Evolutionary conservation across 2,888 invertebrate genomes (phyloP).

Genomic region (Epinotia brunnichana): DNA sequence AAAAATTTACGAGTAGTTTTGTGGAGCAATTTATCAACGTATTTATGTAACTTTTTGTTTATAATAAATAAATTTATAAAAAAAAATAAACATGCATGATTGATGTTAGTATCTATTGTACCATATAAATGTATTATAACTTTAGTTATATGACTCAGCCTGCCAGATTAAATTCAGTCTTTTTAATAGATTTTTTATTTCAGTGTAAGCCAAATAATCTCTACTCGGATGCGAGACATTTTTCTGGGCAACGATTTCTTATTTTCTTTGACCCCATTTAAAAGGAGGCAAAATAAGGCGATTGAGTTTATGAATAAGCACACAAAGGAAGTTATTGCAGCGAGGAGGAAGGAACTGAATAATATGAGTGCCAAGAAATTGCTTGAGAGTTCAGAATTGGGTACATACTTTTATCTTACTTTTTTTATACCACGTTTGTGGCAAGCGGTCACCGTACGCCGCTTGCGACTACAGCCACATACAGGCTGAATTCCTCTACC

Average conservation of each 20-base stretch:
- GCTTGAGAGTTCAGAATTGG: slow-evolving; percentile 56
- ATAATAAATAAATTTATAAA: too few relatives aligned
- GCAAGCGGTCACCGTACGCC: too few relatives aligned
- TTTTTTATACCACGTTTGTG: too few relatives aligned
- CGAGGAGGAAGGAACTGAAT: slow-evolving; percentile 65
- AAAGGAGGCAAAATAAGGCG: slow-evolving; percentile 80
- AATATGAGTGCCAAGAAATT: slow-evolving; percentile 58
- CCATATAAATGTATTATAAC: too few relatives aligned
- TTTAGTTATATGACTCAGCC: too few relatives aligned
- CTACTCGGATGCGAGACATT: slow-evolving; percentile 67
- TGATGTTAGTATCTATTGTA: too few relatives aligned
- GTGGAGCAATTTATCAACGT: too few relatives aligned
- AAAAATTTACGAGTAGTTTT: too few relatives aligned
- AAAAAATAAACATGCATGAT: too few relatives aligned
- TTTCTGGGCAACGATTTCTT: slow-evolving; percentile 61
- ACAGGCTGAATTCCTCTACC: too few relatives aligned
- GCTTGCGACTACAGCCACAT: too few relatives aligned
- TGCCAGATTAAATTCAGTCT: not conserved
- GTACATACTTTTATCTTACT: slow-evolving; percentile 51
- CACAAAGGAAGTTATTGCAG: slow-evolving; percentile 73
- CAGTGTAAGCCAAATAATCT: slow-evolving; percentile 51
- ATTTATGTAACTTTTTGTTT: too few relatives aligned
- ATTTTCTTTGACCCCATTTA: slow-evolving; percentile 82
- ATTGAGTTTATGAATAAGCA: slow-evolving; percentile 73
- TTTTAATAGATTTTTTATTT: not conserved